phyloP scores from a whole-genome alignment of 2,888 invertebrate species.

The Caenorhabditis drosophilae region DNA sequence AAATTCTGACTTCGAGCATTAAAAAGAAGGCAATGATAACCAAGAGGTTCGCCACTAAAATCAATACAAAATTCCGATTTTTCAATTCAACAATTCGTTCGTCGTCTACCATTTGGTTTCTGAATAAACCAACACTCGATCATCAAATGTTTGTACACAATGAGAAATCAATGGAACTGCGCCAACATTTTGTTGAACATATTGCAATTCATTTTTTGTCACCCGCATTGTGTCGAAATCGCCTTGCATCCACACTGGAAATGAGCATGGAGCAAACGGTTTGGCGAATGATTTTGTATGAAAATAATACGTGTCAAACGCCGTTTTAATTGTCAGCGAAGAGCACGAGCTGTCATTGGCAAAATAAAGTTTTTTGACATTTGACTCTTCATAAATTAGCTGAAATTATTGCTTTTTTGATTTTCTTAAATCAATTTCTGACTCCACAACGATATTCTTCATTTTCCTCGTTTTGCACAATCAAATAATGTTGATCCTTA shows the following conservation, averaged over 20 bases:
- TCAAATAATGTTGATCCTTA: conserved; percentile 32
- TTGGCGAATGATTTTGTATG: conserved; percentile 23
- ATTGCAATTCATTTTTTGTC: conserved; percentile 41
- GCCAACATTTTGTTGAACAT: conserved; percentile 37
- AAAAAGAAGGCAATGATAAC: conserved; percentile 61
- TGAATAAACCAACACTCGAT: conserved; percentile 54
- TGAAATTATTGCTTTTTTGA: conserved; percentile 2
- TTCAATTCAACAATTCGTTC: background rate
- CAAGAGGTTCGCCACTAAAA: conserved; percentile 58
- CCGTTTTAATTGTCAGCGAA: conserved; percentile 29
- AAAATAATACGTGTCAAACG: conserved; percentile 45
- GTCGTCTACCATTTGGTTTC: conserved; percentile 53
- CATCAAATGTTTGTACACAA: conserved; percentile 53
- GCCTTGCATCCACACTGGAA: conserved; percentile 57
- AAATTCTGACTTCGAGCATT: conserved; percentile 55
- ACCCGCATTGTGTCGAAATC: conserved; percentile 52
- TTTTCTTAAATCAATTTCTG: background rate
- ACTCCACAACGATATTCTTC: conserved; percentile 59
- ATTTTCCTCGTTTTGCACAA: conserved; percentile 51
- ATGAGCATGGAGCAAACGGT: conserved; percentile 51
- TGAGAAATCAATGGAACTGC: conserved; percentile 48
- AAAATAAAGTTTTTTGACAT: conserved; percentile 32
- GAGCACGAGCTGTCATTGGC: conserved; percentile 47
- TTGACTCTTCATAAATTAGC: conserved; percentile 20
- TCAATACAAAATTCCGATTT: background rate